Conservation (phyloP, 2,888 invertebrate species). For the Thumatha senex region DNA sequence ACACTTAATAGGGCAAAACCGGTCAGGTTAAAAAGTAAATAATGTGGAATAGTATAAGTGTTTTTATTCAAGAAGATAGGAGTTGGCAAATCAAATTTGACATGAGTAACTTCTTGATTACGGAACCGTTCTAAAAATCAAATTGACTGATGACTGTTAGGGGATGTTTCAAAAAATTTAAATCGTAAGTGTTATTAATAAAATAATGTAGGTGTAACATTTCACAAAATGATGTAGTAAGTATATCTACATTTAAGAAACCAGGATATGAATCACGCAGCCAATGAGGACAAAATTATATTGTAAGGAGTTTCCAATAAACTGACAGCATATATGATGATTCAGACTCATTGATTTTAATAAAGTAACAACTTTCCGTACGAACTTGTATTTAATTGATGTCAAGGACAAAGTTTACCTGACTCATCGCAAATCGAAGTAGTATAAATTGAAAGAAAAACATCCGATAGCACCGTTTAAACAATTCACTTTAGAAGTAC, state of each 20-base stretch:
- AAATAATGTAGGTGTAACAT: not conserved
- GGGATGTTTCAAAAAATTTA: no score
- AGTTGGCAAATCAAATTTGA: no score
- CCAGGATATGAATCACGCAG: constrained; percentile 28
- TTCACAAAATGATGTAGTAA: no score
- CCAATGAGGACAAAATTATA: constrained; percentile 15
- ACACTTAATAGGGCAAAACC: no score
- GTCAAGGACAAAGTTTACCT: constrained; percentile 25
- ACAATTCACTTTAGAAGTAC: not conserved
- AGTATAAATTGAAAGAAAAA: not conserved
- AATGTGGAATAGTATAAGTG: no score
- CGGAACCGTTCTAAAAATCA: no score
- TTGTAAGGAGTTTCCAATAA: constrained; percentile 1
- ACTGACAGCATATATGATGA: constrained; percentile 5
- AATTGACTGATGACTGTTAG: no score
- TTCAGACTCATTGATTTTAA: constrained; percentile 13
- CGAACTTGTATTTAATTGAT: constrained; percentile 15
- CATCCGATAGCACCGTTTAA: not conserved
- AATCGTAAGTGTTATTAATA: not conserved
- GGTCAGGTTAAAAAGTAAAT: no score
- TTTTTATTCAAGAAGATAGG: no score
- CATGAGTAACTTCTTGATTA: no score
- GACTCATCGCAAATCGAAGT: constrained; percentile 11
- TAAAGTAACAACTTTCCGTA: constrained; percentile 21
- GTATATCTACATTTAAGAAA: constrained; percentile 10